Percentiles rank a stretch among this genome's conserved stretches.
phyloP scores from a whole-genome alignment of 2,113 vertebrate species.

The Callospermophilus lateralis region DNA sequence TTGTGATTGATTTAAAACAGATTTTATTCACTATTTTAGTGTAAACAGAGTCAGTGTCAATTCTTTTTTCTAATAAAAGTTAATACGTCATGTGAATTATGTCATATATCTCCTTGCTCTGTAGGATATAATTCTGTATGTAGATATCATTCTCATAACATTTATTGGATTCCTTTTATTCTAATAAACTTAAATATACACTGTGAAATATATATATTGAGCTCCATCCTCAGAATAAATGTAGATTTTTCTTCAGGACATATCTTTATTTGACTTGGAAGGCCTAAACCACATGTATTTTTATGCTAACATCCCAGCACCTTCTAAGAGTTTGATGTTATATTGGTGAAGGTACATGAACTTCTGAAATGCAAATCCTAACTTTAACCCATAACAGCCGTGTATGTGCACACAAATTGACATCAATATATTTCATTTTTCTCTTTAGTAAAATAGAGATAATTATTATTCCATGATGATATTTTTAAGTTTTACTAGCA shows the following conservation, averaged over 20 bases:
- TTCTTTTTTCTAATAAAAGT: background rate
- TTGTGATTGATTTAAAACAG: background rate
- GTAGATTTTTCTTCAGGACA: background rate
- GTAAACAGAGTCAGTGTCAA: no score
- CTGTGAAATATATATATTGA: background rate
- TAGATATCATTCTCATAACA: background rate
- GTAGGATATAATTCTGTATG: background rate
- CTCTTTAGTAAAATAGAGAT: background rate
- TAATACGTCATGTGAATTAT: background rate
- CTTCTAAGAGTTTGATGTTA: background rate
- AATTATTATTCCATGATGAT: background rate
- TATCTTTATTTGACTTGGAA: background rate
- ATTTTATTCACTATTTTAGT: background rate
- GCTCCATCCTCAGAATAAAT: background rate
- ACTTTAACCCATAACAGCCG: background rate
- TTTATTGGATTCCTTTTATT: background rate
- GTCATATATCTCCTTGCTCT: background rate
- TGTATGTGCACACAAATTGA: background rate
- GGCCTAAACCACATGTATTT: background rate
- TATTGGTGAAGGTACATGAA: background rate
- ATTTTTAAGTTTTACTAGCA: background rate
- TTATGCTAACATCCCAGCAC: background rate
- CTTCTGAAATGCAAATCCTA: background rate
- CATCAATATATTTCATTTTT: background rate
- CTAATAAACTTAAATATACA: background rate